Base-by-base conservation (phyloP, 1,140 invertebrate genomes). In the Wasmannia auropunctata region DNA sequence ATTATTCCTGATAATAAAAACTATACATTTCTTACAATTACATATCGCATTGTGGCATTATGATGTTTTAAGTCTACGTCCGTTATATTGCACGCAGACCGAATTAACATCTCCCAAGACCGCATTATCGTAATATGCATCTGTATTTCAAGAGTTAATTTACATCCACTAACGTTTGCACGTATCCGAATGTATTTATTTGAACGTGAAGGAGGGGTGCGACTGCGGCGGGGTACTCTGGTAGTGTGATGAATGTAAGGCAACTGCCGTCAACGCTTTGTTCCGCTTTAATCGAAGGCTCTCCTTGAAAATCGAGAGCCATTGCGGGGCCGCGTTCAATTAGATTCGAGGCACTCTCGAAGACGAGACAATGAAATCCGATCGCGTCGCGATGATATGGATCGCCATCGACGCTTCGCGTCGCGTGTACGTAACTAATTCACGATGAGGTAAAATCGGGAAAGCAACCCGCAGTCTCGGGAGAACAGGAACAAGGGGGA, bases 361-460 rank as follows among this genome's bases (percentile, higher is more conserved):
- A 34, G 63, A 56, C 84, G 34, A 80, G 63, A 51, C 84, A 76
- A 86, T 86, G 77, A 80, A 86, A 80, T 80, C 49, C 63, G 77
- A 80, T 80, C 63, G 62, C 51, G 11, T 67, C 58, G n/a, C 28
- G 56, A 58, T 31, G 46, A 54, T 56, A 70, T 37, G 10, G 14
- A 75, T 63, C 14, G 43, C 37, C 43, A 80, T 89, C 67, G 87
- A 88, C 40, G 25, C 85, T 74, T 87, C 25, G n/a, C 46, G 69
- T 60, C 22, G 67, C 37, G 49, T 70, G 63, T 54, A 22, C 56
- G 63, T 28, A 89, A 83, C 85, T 89, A 89, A 86, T 89, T 89
- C 86, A 87, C 51, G 87, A 74, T 43, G 60, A 86, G 58, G 63
- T 84, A 89, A 89, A 89, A 89, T 88, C 87, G 76, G 87, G 40